phyloP scores from a whole-genome alignment of 2,888 invertebrate genomes.

The Ophion costatus region DNA sequence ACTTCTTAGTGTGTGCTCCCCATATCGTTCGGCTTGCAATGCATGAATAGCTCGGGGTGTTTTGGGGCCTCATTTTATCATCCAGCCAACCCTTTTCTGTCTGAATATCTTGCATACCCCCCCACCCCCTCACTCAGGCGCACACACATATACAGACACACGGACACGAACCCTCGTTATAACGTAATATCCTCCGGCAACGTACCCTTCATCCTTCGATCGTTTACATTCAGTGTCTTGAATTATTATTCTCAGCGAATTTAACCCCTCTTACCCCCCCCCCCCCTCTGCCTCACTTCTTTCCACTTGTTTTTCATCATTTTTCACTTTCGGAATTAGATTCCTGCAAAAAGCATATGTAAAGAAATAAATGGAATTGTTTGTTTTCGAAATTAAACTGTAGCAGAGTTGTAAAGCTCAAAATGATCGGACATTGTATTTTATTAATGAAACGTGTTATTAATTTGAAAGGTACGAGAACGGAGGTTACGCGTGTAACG shows the following conservation, averaged over 20 bases:
- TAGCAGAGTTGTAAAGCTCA: no score
- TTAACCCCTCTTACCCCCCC: conserved; percentile 19
- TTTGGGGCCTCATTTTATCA: conserved; percentile 58
- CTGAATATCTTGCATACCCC: conserved; percentile 57
- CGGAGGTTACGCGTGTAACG: no score
- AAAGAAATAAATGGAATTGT: neutral
- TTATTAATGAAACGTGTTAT: no score
- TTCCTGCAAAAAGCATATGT: neutral
- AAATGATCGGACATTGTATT: no score
- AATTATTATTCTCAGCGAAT: conserved; percentile 3
- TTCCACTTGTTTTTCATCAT: neutral
- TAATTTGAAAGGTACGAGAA: no score
- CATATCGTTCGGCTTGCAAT: conserved; percentile 67
- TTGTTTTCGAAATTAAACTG: no score
- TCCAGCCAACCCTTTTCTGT: conserved; percentile 76
- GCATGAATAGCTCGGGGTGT: conserved; percentile 68
- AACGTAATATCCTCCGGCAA: conserved; percentile 34
- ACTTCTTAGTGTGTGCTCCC: conserved; percentile 80
- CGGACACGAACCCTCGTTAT: conserved; percentile 8
- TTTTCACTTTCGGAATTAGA: neutral
- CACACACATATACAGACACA: neutral
- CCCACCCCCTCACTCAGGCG: conserved; percentile 8
- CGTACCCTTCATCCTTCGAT: conserved; percentile 49
- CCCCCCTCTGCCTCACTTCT: neutral
- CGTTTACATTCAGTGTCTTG: conserved; percentile 51